phyloP scores from a whole-genome alignment of 64 coral and sea anemone species.

The Montipora efflorescens region DNA sequence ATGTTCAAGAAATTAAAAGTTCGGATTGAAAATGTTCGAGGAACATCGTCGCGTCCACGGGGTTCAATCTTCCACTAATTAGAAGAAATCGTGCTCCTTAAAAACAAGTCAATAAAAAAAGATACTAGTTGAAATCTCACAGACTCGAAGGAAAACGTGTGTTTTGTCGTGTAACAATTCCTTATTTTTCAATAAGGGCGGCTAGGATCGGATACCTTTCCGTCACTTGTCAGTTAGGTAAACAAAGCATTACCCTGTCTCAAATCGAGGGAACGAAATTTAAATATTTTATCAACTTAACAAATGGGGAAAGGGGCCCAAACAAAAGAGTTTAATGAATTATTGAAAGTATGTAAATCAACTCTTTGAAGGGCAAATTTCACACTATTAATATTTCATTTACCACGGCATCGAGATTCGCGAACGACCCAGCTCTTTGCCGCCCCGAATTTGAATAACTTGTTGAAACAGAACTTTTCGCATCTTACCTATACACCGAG shows the following conservation, averaged over 20 bases:
- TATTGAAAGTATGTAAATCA: conserved; percentile 98
- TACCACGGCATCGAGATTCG: conserved; percentile 71
- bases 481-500: background rate
- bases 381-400: conserved; percentile 98
- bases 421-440: conserved; percentile 24
- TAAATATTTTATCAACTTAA: conserved; percentile 99
- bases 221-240: conserved; percentile 82
- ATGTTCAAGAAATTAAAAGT: conserved; percentile 76
- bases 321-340: conserved; percentile 92
- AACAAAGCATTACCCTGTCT: conserved; percentile 74
- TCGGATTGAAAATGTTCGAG: conserved; percentile 58
- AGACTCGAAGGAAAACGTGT: background rate
- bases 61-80: conserved; percentile 84
- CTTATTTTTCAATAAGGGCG: background rate
- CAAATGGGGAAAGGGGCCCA: conserved; percentile 88
- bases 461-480: conserved; percentile 35
- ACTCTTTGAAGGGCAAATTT: conserved; percentile 94
- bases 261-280: conserved; percentile 94
- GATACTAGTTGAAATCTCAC: background rate
- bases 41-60: conserved; percentile 1
- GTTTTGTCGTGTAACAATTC: conserved; percentile 1
- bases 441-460: conserved; percentile 33
- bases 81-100: conserved; percentile 4
- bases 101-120: background rate
- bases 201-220: conserved; percentile 23